A percentile compares a stretch with the other conserved stretches of the same genome.
These are phyloP conservation scores for Netelia melanura DNA, from an alignment of 2,888 invertebrate genomes.

Conservation along the genomic window DNA sequence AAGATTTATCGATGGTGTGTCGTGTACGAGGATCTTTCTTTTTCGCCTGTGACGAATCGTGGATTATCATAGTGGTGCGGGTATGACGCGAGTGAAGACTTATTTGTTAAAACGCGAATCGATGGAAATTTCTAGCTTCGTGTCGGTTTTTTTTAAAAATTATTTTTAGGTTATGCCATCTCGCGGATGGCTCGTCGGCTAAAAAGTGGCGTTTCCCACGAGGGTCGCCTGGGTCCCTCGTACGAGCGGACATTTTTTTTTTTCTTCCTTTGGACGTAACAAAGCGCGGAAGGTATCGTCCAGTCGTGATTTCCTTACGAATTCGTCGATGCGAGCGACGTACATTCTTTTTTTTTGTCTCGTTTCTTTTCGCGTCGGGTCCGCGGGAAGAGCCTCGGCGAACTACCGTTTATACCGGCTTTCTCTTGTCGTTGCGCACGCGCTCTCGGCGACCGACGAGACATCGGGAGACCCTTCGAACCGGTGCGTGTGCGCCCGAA, in stretches of 20 bases:
- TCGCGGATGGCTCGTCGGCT: too few species aligned
- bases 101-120: not conserved
- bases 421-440: conserved; percentile 57
- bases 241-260: conserved; percentile 5
- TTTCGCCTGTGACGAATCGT: not conserved
- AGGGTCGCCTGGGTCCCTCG: too few species aligned
- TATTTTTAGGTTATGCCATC: too few species aligned
- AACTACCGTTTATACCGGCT: conserved; percentile 46
- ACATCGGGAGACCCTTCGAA: conserved; percentile 26
- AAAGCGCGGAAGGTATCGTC: not conserved
- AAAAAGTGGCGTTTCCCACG: too few species aligned
- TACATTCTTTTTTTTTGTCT: not conserved
- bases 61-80: not conserved
- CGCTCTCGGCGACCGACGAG: conserved; percentile 27
- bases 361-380: not conserved
- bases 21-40: conserved; percentile 3
- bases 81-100: not conserved
- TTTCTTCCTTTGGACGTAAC: not conserved
- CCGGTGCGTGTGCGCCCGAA: conserved; percentile 68
- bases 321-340: conserved; percentile 12
- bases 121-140: not conserved
- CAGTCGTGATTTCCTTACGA: not conserved
- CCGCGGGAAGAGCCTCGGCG: not conserved
- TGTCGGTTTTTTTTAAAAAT: too few species aligned
- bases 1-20: not conserved